Evolutionary conservation across 2,888 invertebrate species (phyloP).

Genomic region (Metellina segmentata): DNA sequence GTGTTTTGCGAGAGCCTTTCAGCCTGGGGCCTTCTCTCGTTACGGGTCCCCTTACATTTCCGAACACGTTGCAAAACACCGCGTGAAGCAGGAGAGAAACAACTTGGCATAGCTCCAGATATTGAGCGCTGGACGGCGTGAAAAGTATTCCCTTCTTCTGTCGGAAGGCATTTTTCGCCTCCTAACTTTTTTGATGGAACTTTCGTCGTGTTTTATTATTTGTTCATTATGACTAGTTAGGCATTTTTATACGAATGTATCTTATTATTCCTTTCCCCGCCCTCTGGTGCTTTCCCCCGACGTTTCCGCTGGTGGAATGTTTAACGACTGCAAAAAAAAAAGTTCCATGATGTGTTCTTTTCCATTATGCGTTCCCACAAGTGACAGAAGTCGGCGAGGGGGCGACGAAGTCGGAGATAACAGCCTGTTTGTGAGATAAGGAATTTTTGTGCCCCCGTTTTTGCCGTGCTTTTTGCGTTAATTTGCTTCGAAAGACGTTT

Average conservation of each 20-base stretch:
- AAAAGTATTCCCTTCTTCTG: background rate
- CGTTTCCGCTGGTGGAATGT: conserved; percentile 14
- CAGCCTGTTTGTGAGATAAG: background rate
- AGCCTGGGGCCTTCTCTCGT: no score
- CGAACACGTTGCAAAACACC: conserved; percentile 18
- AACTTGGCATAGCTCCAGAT: conserved; percentile 57
- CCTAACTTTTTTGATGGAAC: background rate
- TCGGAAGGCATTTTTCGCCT: background rate
- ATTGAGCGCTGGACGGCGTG: conserved; percentile 21
- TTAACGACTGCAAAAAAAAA: conserved; percentile 34
- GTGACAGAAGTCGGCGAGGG: no score
- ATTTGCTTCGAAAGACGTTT: conserved; percentile 37
- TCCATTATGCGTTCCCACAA: no score
- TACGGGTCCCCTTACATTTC: conserved; percentile 7
- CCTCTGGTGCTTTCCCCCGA: background rate
- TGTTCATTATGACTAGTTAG: conserved; percentile 39
- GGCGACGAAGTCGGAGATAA: background rate
- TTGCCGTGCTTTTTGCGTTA: conserved; percentile 13
- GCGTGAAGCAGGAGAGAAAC: conserved; percentile 28
- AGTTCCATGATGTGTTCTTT: conserved; percentile 1
- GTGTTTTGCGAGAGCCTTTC: no score
- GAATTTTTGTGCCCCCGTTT: background rate
- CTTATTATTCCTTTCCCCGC: background rate
- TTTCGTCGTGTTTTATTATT: conserved; percentile 18
- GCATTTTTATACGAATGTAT: conserved; percentile 17